phyloP scores from a whole-genome alignment of 2,797 vertebrate species.

The Uromys caudimaculatus region DNA sequence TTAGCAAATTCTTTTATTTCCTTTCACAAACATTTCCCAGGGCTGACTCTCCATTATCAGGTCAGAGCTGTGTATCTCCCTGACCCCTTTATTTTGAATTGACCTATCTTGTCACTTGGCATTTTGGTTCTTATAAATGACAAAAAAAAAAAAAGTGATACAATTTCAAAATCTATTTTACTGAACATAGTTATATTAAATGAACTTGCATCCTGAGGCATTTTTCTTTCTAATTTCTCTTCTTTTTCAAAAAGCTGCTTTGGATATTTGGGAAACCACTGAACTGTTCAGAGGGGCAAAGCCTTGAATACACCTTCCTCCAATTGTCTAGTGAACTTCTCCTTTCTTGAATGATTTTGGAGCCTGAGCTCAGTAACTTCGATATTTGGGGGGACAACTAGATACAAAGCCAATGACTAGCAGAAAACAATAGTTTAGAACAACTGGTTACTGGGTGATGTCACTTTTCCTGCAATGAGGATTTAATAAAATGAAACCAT shows the following conservation, averaged over 20 bases:
- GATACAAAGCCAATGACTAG: background rate
- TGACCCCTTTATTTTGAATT: slow-evolving; percentile 2
- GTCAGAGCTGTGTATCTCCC: background rate
- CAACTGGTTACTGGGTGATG: background rate
- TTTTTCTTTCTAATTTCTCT: background rate
- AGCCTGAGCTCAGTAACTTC: background rate
- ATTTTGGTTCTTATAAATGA: background rate
- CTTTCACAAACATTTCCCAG: slow-evolving; percentile 36
- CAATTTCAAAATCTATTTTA: slow-evolving; percentile 38
- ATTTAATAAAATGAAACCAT: slow-evolving; percentile 69
- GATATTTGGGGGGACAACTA: background rate
- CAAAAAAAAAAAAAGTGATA: background rate
- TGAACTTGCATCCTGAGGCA: background rate
- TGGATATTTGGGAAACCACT: slow-evolving; percentile 40
- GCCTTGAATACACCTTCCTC: background rate
- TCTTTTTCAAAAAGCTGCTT: background rate
- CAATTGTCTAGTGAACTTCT: background rate
- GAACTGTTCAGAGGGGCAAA: background rate
- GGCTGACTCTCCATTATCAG: background rate
- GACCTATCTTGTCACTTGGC: background rate
- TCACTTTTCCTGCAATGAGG: slow-evolving; percentile 58
- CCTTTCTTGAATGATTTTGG: background rate
- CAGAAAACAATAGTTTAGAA: background rate
- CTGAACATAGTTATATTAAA: slow-evolving; percentile 17
- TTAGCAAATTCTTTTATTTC: background rate